phyloP scores from a whole-genome alignment of 2,113 vertebrate species.

The Oryzias curvinotus region DNA sequence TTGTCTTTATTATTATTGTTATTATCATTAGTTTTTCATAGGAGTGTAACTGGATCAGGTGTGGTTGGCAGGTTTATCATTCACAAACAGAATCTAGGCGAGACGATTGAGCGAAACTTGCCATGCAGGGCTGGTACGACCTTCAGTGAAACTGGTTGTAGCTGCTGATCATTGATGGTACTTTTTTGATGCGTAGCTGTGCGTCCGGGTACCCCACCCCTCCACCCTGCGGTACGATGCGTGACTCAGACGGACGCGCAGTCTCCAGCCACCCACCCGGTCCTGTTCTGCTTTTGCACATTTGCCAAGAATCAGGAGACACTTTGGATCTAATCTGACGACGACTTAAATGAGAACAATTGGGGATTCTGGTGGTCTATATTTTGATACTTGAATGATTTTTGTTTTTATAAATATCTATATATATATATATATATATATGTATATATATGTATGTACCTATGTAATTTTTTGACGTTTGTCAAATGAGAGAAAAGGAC shows the following conservation, averaged over 20 bases:
- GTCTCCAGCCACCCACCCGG: constrained; percentile 58
- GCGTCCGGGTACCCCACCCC: constrained; percentile 36
- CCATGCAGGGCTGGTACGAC: constrained; percentile 51
- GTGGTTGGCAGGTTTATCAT: constrained; percentile 38
- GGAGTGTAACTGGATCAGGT: constrained; percentile 61
- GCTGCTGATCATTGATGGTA: constrained; percentile 61
- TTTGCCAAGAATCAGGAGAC: constrained; percentile 79
- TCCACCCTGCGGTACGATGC: constrained; percentile 40
- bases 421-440: constrained; percentile 75
- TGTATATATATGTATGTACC: constrained; percentile 81
- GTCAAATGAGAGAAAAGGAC: constrained; percentile 73
- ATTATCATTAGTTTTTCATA: constrained; percentile 48
- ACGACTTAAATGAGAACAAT: constrained; percentile 68
- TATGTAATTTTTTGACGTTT: constrained; percentile 74
- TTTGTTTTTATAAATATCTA: constrained; percentile 86
- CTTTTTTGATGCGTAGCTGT: constrained; percentile 39
- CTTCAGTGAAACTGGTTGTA: constrained; percentile 40
- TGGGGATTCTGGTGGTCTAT: constrained; percentile 89
- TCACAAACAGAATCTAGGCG: constrained; percentile 39
- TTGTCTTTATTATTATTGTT: constrained; percentile 59
- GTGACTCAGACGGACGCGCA: constrained; percentile 52
- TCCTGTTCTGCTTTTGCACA: constrained; percentile 79
- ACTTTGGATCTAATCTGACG: constrained; percentile 82
- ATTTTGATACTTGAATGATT: constrained; percentile 99
- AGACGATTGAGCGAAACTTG: constrained; percentile 56